These are phyloP conservation scores for Oryzias curvinotus DNA, from an alignment of 2,113 vertebrate species.

Conservation along the genomic window DNA sequence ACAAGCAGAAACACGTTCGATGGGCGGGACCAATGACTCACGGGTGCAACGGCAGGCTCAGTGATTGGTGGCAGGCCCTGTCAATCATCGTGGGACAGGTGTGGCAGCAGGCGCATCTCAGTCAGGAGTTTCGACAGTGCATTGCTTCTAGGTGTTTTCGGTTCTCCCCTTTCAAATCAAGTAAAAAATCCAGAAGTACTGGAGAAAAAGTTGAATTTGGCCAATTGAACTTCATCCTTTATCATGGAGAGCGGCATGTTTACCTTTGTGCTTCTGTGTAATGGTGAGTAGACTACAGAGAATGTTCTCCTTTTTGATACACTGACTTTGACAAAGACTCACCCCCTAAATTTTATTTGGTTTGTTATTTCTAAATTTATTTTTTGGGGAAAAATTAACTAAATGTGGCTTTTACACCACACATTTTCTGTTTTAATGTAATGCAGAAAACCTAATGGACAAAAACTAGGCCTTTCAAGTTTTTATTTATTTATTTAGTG, in stretches of 20 bases:
- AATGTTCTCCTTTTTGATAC: neutral
- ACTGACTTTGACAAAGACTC: neutral
- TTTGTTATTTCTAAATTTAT: too few species aligned
- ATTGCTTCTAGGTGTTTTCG: rapidly evolving
- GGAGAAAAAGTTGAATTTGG: neutral
- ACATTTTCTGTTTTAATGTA: too few species aligned
- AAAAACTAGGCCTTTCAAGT: too few species aligned
- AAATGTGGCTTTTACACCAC: too few species aligned
- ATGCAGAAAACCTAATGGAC: too few species aligned
- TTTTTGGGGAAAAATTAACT: too few species aligned
- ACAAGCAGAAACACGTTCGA: slow-evolving; percentile 42
- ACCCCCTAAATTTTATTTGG: slow-evolving; percentile 27
- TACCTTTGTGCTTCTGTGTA: slow-evolving; percentile 12
- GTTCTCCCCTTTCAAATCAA: neutral
- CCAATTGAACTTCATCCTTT: neutral
- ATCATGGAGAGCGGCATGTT: slow-evolving; percentile 23
- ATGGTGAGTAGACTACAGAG: slow-evolving; percentile 56
- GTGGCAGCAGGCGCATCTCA: neutral
- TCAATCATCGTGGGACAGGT: slow-evolving; percentile 13
- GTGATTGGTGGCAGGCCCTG: slow-evolving; percentile 46
- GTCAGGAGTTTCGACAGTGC: slow-evolving; percentile 28
- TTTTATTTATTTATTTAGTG: too few species aligned
- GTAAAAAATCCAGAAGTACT: rapidly evolving
- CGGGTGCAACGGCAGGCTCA: neutral
- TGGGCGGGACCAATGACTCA: slow-evolving; percentile 16